Conservation (phyloP, 30 jellyfish, hydroid and myxozoan genomes). For the Hydra vulgaris region DNA sequence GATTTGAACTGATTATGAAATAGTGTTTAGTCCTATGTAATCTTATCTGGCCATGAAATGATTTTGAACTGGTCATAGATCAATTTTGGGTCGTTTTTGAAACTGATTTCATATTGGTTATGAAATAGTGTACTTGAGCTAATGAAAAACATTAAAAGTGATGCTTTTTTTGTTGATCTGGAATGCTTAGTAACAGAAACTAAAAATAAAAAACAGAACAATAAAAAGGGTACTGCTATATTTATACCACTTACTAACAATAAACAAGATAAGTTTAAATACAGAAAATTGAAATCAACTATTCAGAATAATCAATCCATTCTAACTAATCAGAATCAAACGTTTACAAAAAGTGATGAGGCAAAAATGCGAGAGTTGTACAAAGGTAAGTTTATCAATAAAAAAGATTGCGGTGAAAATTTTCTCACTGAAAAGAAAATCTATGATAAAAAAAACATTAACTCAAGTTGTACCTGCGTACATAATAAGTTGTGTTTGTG, state of each 20-base stretch:
- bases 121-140: neutral
- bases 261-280: neutral
- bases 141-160: constrained; percentile 5
- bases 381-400: neutral
- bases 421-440: neutral
- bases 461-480: neutral
- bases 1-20: no score
- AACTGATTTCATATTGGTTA: no score
- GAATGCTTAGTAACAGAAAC: constrained; percentile 9
- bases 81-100: no score
- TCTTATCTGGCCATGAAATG: no score
- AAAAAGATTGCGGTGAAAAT: neutral
- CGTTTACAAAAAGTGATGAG: constrained; percentile 18
- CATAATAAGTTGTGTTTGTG: no score
- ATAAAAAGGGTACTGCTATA: constrained; percentile 12
- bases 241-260: constrained; percentile 16
- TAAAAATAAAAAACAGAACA: constrained; percentile 4
- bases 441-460: neutral
- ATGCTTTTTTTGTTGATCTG: constrained; percentile 27
- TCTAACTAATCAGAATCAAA: no score
- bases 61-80: no score
- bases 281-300: neutral
- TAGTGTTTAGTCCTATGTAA: no score
- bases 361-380: neutral
- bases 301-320: neutral